Base-by-base conservation (phyloP, 2,113 vertebrate species). In the Otocyon megalotis region DNA sequence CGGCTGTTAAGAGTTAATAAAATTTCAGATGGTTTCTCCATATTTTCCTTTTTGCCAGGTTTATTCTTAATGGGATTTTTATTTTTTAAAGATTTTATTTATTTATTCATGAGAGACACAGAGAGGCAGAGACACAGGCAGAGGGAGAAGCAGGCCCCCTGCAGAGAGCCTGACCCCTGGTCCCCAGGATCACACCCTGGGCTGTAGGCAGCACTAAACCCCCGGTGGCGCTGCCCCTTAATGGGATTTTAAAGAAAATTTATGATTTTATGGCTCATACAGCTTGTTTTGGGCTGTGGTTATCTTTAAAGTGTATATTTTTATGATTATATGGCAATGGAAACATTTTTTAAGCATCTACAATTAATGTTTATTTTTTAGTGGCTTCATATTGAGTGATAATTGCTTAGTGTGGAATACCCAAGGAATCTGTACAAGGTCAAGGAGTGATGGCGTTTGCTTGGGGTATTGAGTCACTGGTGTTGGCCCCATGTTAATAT, bases 221-320 rank as follows among this genome's bases (percentile, higher is more conserved):
- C n/a, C n/a, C n/a, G n/a, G n/a, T n/a, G n/a, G n/a, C n/a, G 43
- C 43, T 43, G 6, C 43, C 43, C 48, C 86, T 22, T 72, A 82
- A 85, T 85, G 71, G 30, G 43, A 12, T 88, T 93, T 88, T 63
- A 65, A 88, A 88, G 74, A 72, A 71, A 94, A 90, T 82, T 28
- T 77, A 7, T 83, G n/a, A 20, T n/a, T 94, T 92, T 60, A n/a
- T 67, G 56, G 67, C 32, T 84, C 72, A 24, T 7, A 8, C 15
- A 90, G 48, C 80, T 96, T 72, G 28, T 62, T 81, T 12, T 9
- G 67, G 37, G 8, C 50, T 89, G 26, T 82, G 17, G 24, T 67
- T 87, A 67, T 65, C 76, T 88, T 88, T 63, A 54, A 76, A 90
- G 26, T n/a, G 24, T 80, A 8, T 56, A 13, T 50, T 89, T 93